Evolutionary conservation across 2,888 invertebrate genomes (phyloP), one percentile per base, ranked within the genome.

Genomic region (Spatulosminthurus flaviceps): DNA sequence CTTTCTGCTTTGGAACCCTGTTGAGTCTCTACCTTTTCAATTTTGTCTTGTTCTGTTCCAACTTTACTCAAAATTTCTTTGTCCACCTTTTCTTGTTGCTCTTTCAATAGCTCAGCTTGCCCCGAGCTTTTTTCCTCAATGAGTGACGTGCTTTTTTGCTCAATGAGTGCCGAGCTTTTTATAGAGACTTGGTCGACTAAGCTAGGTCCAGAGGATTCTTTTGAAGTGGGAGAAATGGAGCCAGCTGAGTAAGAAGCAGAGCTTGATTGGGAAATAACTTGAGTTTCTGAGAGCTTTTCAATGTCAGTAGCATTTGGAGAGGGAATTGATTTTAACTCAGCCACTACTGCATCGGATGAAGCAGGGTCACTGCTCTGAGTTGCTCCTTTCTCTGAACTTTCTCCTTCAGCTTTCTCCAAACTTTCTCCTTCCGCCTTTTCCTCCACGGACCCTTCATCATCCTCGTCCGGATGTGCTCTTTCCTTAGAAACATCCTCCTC

Each of bases 391-490:
- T 64, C 64, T 64, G 22, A 24, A 7, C 22, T 64, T 64, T 64
- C 24, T 24, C 64, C 26, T 64, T 64, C 26, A 22, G 22, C 64
- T 41, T 80, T 60, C 21, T 74, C 79, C 69, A 21, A 41, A 29
- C 60, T 74, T 61, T 66, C 73, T 69, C 43, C 74, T 67, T 74
- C 79, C 43, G 24, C 64, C 69, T 43, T 75, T 64, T 75, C 77
- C 75, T 69, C 67, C 67, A 76, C 41, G 24, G 66, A 64, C n/a
- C 66, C 69, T 34, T 24, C 67, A 43, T 26, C 67, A 43, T 81
- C 81, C n/a, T 66, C 79, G 60, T 81, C 82, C 69, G 69, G 60
- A 28, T 64, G 75, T 43, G 75, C 66, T 51, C 66, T 61, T 34
- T 60, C 66, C 13, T 73, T 75, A 72, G 75, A 78, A 26, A 73